Evolutionary conservation across 2,888 invertebrate species (phyloP).

Genomic region (Augochlorella aurata): DNA sequence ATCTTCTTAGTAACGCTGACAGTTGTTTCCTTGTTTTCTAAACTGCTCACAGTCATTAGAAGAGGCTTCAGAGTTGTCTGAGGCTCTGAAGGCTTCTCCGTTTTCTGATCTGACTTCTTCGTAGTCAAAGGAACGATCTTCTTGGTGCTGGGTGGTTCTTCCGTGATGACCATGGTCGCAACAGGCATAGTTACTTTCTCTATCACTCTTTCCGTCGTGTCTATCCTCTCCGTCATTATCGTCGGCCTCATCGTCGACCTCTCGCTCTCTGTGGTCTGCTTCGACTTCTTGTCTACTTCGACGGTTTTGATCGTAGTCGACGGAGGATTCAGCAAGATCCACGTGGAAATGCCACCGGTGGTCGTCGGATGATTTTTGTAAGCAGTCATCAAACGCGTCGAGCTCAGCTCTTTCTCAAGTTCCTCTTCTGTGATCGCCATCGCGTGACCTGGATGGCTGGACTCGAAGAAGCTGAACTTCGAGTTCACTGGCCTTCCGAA

Average conservation of each 20-base stretch:
- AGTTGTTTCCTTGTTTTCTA: conserved; percentile 33
- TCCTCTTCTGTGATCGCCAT: conserved; percentile 87
- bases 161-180: conserved; percentile 79
- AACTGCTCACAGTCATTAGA: conserved; percentile 20
- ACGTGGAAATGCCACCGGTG: conserved; percentile 88
- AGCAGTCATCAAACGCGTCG: conserved; percentile 67
- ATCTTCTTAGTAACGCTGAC: conserved; percentile 48
- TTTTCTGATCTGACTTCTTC: conserved; percentile 44
- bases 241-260: conserved; percentile 63
- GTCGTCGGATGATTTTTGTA: conserved; percentile 83
- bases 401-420: conserved; percentile 83
- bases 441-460: conserved; percentile 86
- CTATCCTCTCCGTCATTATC: conserved; percentile 71
- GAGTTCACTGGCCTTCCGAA: conserved; percentile 78
- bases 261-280: conserved; percentile 52
- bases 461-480: conserved; percentile 78
- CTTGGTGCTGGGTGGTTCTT: conserved; percentile 62
- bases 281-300: conserved; percentile 39
- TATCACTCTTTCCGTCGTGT: conserved; percentile 80
- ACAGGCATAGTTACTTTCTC: conserved; percentile 79
- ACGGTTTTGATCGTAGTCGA: conserved; percentile 73
- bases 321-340: conserved; percentile 87
- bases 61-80: conserved; percentile 46
- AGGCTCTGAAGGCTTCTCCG: conserved; percentile 34
- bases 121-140: conserved; percentile 63